Conservation (phyloP, 1,140 invertebrate species). For the Drosophila sp. region DNA sequence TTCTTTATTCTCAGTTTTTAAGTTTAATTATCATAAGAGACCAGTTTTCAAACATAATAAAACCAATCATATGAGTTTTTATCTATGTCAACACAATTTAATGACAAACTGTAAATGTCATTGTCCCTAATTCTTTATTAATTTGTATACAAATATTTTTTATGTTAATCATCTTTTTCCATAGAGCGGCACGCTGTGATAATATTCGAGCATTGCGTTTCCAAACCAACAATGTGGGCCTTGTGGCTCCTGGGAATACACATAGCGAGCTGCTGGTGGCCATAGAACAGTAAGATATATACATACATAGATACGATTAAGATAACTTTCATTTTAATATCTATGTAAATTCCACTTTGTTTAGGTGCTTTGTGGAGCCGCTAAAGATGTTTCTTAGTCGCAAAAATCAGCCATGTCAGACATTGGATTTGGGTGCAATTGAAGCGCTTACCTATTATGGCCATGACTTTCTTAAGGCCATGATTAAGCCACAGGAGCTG, state of each 20-base stretch:
- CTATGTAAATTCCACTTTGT: background rate
- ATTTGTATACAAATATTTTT: no score
- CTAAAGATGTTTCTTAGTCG: conserved; percentile 75
- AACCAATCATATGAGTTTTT: no score
- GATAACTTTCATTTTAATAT: background rate
- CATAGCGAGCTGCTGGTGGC: conserved; percentile 70
- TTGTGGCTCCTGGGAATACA: conserved; percentile 66
- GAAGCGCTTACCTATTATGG: conserved; percentile 81
- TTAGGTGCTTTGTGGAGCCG: conserved; percentile 79
- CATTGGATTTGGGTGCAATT: conserved; percentile 77
- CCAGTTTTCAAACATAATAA: no score
- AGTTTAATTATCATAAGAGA: no score
- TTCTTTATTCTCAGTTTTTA: no score
- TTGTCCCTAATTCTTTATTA: background rate
- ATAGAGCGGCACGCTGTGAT: conserved; percentile 80
- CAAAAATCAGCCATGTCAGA: conserved; percentile 64
- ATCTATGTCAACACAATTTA: no score
- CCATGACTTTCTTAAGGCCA: conserved; percentile 71
- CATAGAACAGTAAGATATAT: conserved; percentile 73
- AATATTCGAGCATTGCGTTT: conserved; percentile 77
- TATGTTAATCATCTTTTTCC: background rate
- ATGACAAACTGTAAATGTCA: no score
- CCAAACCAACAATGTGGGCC: conserved; percentile 77
- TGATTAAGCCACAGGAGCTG: conserved; percentile 77
- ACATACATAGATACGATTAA: background rate